Conservation (phyloP, 2,113 vertebrate species). For the Myrmecobius fasciatus region DNA sequence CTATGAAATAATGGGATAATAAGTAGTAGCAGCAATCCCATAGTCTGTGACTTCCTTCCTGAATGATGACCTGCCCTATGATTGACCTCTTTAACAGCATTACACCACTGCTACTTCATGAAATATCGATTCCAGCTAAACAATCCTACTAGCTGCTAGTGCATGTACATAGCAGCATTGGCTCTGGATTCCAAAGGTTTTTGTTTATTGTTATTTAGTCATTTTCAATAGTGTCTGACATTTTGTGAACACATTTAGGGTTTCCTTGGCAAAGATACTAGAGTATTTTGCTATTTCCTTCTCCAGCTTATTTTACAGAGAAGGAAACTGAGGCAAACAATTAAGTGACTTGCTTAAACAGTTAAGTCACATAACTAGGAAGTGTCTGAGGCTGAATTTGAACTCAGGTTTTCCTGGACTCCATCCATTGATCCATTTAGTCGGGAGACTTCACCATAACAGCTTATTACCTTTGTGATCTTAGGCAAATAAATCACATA, state of each 20-base stretch:
- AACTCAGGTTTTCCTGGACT: neutral
- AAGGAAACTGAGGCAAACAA: neutral
- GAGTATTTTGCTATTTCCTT: neutral
- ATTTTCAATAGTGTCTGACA: neutral
- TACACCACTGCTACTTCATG: neutral
- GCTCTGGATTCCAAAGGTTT: too few relatives aligned
- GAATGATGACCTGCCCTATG: neutral
- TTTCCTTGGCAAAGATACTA: neutral
- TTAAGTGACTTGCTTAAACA: neutral
- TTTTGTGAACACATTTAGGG: neutral
- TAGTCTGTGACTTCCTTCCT: neutral
- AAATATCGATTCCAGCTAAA: neutral
- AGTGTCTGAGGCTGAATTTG: neutral
- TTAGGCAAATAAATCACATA: neutral
- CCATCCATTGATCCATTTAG: neutral
- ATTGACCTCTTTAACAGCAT: neutral
- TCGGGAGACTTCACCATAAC: neutral
- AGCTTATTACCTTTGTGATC: neutral
- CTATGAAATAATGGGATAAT: neutral
- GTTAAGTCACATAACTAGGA: neutral
- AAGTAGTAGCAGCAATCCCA: neutral
- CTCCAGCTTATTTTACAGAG: neutral
- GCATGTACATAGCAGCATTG: neutral
- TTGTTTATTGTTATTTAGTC: neutral
- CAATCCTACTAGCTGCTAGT: neutral